A percentile compares a stretch with the other conserved stretches of the same genome.
phyloP scores from a whole-genome alignment of 2,113 vertebrate species.

The Myiopsitta monachus region DNA sequence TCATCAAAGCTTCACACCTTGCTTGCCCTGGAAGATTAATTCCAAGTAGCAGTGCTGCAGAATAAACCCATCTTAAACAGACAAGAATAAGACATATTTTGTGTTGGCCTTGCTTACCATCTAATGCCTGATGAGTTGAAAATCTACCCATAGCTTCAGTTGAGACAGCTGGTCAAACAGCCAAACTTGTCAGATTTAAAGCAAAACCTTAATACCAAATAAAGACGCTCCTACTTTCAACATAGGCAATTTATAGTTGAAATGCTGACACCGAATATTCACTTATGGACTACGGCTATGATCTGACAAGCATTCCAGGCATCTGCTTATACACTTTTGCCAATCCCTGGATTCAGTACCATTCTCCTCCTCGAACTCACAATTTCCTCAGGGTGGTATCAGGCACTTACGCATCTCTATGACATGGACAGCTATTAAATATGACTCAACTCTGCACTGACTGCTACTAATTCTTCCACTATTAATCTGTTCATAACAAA shows the following conservation, averaged over 20 bases:
- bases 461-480: neutral
- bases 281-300: neutral
- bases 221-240: neutral
- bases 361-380: neutral
- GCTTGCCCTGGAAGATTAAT: neutral
- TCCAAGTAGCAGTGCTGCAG: neutral
- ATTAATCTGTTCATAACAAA: neutral
- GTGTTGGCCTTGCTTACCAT: neutral
- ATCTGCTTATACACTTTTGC: neutral
- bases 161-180: neutral
- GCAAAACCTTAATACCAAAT: neutral
- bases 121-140: neutral
- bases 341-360: neutral
- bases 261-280: neutral
- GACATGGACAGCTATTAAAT: neutral
- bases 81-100: neutral
- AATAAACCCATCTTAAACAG: neutral
- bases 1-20: neutral
- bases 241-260: fast-evolving
- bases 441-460: neutral
- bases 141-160: neutral
- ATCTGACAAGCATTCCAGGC: neutral
- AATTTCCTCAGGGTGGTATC: neutral
- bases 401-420: neutral
- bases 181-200: neutral